These are phyloP conservation scores for Catalaphyllia jardinei DNA, from an alignment of 64 coral and sea anemone genomes.

Conservation along the genomic window DNA sequence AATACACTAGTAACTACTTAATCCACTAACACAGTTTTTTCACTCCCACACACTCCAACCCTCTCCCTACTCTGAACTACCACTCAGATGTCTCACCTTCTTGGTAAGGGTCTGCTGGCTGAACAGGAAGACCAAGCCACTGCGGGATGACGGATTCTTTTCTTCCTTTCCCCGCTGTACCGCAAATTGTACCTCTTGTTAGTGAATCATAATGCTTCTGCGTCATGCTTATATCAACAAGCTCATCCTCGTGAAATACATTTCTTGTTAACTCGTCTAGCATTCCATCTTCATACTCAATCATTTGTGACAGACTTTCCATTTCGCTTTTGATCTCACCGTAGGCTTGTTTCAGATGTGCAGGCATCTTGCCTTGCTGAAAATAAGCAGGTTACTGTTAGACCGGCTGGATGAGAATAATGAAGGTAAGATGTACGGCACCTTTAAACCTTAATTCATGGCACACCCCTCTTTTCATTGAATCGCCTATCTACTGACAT, in stretches of 20 bases:
- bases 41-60: neutral
- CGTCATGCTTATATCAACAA: neutral
- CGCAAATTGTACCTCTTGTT: neutral
- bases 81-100: neutral
- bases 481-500: no score
- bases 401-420: no score
- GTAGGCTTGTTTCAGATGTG: neutral
- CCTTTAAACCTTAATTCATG: no score
- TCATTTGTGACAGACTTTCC: neutral
- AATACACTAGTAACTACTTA: no score
- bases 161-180: no score
- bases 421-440: no score
- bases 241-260: slow-evolving; percentile 13
- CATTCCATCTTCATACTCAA: neutral
- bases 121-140: slow-evolving; percentile 32
- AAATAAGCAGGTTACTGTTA: neutral
- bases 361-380: neutral
- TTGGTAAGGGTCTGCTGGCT: slow-evolving; percentile 14
- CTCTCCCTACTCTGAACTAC: neutral
- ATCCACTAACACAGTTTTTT: no score
- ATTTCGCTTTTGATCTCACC: neutral
- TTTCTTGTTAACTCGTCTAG: neutral
- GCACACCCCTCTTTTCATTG: no score
- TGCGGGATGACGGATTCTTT: slow-evolving; percentile 2
- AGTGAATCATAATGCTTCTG: slow-evolving; percentile 13